Conservation (phyloP, 2,113 vertebrate species). For the Bos javanicus region DNA sequence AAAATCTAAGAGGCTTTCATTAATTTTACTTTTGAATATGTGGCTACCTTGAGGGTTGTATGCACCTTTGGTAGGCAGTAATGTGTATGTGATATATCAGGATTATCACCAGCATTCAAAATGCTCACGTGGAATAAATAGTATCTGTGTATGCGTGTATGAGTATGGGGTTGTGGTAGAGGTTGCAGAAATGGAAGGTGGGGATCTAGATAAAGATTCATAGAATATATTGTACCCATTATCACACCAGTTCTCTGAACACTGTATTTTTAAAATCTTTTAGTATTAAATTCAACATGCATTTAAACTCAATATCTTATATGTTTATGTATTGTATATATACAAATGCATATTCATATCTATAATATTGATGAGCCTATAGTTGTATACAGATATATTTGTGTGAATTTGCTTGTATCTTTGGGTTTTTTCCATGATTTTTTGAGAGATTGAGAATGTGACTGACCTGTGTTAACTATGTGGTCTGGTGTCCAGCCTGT, state of each 20-base stretch:
- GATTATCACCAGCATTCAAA: neutral
- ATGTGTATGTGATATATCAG: neutral
- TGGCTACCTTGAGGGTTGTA: neutral
- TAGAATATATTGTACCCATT: neutral
- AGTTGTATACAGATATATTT: neutral
- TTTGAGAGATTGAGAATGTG: neutral
- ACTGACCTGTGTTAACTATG: neutral
- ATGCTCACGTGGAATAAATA: neutral
- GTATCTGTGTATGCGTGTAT: neutral
- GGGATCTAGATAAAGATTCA: neutral
- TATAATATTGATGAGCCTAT: neutral
- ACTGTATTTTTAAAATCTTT: neutral
- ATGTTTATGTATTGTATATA: neutral
- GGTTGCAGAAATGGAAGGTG: neutral
- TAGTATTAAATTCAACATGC: neutral
- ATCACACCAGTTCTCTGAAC: neutral
- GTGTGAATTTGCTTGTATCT: neutral
- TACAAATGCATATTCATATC: neutral
- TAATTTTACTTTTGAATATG: neutral
- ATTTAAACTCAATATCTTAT: neutral
- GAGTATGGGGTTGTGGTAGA: neutral
- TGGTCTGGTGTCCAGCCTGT: neutral
- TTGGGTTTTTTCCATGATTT: neutral
- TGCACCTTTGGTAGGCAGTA: neutral
- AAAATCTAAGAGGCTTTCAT: neutral